Conservation (phyloP, 2,797 vertebrate genomes). For the Sebastes hubbsi region DNA sequence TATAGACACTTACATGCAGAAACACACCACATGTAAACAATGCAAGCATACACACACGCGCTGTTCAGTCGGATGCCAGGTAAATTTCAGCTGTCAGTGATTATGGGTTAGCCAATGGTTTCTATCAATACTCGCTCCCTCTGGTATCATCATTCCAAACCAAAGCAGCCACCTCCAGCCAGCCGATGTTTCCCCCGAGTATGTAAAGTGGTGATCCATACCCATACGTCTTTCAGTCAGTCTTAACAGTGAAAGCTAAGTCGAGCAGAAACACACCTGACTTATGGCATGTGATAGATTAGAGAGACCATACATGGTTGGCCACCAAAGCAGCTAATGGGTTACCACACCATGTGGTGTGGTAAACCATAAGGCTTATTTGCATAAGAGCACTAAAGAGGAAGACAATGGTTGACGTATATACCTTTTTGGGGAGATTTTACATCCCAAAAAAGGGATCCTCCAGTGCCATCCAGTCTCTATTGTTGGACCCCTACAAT, state of each 20-base stretch:
- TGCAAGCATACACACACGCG: not conserved
- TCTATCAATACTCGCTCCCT: conserved; percentile 5
- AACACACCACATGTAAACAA: not conserved
- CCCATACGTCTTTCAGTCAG: not conserved
- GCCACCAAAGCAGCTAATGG: not conserved
- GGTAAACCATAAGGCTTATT: not conserved
- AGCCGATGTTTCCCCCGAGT: conserved; percentile 8
- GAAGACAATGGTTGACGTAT: not conserved
- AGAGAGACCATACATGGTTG: not conserved
- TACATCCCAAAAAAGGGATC: too few species aligned
- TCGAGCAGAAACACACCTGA: not conserved
- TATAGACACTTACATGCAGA: not conserved
- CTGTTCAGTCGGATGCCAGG: not conserved
- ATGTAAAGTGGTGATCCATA: not conserved
- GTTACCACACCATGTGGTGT: not conserved
- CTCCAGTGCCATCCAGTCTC: not conserved
- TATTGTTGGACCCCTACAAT: not conserved
- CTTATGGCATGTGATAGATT: not conserved
- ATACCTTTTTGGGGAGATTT: not conserved
- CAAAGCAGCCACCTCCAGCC: not conserved
- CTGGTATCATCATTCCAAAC: not conserved
- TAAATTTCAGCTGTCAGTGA: conserved; percentile 22
- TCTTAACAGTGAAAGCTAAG: not conserved
- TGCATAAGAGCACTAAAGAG: not conserved
- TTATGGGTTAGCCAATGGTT: conserved; percentile 7